Evolutionary conservation across 2,888 invertebrate genomes (phyloP).

Genomic region (Nipponacmea schrenckii): DNA sequence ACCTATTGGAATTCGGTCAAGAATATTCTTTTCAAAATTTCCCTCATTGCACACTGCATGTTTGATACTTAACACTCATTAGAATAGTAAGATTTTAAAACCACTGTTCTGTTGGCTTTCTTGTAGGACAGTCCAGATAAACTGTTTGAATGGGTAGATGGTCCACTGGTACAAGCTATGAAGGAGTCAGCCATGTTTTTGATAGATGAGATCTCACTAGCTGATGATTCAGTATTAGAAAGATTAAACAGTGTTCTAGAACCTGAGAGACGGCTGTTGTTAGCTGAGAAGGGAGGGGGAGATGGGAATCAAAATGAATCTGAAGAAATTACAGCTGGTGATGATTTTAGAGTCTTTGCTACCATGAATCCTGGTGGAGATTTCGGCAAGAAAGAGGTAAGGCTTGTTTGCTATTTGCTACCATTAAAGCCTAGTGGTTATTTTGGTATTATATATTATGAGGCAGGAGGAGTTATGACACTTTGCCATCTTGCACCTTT

Average conservation of each 20-base stretch:
- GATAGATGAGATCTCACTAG: conserved; percentile 98
- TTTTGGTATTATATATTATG: too few species aligned
- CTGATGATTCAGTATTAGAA: conserved; percentile 97
- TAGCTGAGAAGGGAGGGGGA: conserved; percentile 84
- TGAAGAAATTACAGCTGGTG: conserved; percentile 70
- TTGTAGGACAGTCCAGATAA: conserved; percentile 22
- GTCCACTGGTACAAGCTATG: conserved; percentile 93
- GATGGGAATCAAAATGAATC: conserved; percentile 63
- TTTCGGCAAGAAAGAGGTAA: conserved; percentile 95
- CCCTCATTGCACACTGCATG: too few species aligned
- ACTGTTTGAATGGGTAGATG: conserved; percentile 98
- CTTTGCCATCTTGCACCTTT: too few species aligned
- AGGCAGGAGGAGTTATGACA: too few species aligned
- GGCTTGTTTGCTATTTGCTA: too few species aligned
- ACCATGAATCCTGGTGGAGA: conserved; percentile 99
- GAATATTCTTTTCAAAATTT: too few species aligned
- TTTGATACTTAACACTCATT: too few species aligned
- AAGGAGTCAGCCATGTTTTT: conserved; percentile 86
- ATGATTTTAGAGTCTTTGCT: conserved; percentile 88
- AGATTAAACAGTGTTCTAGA: conserved; percentile 94
- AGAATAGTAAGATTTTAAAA: too few species aligned
- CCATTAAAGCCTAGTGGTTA: too few species aligned
- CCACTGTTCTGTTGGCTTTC: too few species aligned
- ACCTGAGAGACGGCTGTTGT: conserved; percentile 87
- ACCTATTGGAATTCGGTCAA: too few species aligned